These are phyloP conservation scores for Saguinus midas DNA, from an alignment of 2,113 vertebrate species.

Conservation along the genomic window DNA sequence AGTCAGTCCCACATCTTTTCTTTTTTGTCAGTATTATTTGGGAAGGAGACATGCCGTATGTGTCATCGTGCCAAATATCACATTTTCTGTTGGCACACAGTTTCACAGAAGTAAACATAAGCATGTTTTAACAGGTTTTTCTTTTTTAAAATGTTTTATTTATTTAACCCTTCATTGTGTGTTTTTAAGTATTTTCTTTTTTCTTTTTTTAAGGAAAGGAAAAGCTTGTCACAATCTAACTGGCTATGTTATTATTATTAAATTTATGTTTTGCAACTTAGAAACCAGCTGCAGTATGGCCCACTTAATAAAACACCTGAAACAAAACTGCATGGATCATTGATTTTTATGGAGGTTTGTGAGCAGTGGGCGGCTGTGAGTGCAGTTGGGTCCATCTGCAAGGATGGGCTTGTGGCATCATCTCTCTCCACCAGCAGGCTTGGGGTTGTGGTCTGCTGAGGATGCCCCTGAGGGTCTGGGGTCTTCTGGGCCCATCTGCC, in stretches of 20 bases:
- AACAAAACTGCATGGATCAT: constrained; percentile 57
- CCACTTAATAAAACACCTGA: constrained; percentile 83
- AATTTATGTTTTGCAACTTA: constrained; percentile 80
- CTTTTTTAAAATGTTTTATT: constrained; percentile 78
- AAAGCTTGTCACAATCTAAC: constrained; percentile 78
- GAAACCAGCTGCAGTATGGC: constrained; percentile 81
- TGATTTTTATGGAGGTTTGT: constrained; percentile 5
- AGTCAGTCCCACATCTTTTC: constrained; percentile 74
- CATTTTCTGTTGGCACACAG: constrained; percentile 82
- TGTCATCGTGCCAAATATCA: constrained; percentile 76
- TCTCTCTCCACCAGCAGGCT: not conserved
- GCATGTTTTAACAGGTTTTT: constrained; percentile 83
- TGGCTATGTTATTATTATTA: constrained; percentile 78
- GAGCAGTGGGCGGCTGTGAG: not conserved
- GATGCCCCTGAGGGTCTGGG: not conserved
- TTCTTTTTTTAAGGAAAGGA: constrained; percentile 65
- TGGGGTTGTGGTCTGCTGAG: not conserved
- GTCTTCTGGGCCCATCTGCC: not conserved
- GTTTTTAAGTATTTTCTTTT: constrained; percentile 77
- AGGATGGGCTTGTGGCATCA: not conserved
- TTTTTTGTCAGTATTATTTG: constrained; percentile 88
- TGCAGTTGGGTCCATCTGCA: not conserved
- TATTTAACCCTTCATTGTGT: constrained; percentile 86
- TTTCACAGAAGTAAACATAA: constrained; percentile 82
- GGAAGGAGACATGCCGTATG: constrained; percentile 73